Evolutionary conservation across 2,113 vertebrate genomes (phyloP), one percentile per base, ranked within the genome.

Genomic region (Argyrosomus japonicus): DNA sequence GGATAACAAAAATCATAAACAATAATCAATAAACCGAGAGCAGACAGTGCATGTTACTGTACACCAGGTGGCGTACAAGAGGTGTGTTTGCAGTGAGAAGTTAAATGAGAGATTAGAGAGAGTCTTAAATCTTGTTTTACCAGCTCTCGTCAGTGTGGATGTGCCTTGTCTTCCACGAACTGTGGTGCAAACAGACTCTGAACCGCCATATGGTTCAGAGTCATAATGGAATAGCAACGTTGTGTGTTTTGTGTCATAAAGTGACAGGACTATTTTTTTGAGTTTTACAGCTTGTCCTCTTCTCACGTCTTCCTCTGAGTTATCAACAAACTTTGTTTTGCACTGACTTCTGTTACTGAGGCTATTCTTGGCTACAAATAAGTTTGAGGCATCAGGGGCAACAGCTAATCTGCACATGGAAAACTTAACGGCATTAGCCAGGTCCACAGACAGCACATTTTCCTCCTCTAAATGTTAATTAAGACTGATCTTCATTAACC

Each of bases 401-500:
- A 45, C 10, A 51, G 19, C 43, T 27, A 40, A 47, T 53, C 60
- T 72, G n/a, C 32, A 21, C 6, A 18, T 71, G 36, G 36, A 58
- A 65, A 67, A 36, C 10, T 0, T 27, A 36, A 40, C 36, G 36
- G 36, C 36, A 25, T 23, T 27, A 75, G 36, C 36, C 36, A 40
- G 36, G 36, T 69, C n/a, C 58, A 82, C 21, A 25, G 0, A 19
- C 4, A 64, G 13, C 4, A 45, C 14, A 54, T 23, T 77, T 71
- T 50, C 15, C 27, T 60, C 19, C 43, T 45, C 50, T 61, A 45
- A n/a, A 54, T 53, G 23, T 11, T 63, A 63, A 65, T 76, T 18
- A 56, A 62, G 23, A 78, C 57, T 27, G 65, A 12, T 48, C 58
- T 11, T 77, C 63, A 75, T 74, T 67, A 51, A 68, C 50, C 27